phyloP scores from a whole-genome alignment of 2,113 vertebrate species.

The Andinoacara biseriatus region DNA sequence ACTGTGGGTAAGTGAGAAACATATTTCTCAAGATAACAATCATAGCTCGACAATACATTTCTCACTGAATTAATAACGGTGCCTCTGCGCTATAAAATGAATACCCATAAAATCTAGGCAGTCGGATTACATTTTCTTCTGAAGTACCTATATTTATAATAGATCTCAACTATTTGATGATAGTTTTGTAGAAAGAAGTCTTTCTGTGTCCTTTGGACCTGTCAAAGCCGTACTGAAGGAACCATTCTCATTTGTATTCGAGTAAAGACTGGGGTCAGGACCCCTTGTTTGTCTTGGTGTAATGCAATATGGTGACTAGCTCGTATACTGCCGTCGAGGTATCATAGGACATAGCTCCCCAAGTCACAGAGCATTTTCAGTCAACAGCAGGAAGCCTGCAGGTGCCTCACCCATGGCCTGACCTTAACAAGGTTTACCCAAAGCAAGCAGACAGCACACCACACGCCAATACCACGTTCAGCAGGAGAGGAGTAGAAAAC shows the following conservation, averaged over 20 bases:
- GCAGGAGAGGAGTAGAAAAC: constrained; percentile 38
- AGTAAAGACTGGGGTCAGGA: constrained; percentile 35
- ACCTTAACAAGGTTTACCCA: constrained; percentile 74
- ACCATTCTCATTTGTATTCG: constrained; percentile 62
- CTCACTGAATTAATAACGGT: background rate
- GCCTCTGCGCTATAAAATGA: background rate
- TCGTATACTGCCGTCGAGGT: constrained; percentile 42
- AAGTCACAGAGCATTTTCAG: constrained; percentile 61
- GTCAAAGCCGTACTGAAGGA: constrained; percentile 43
- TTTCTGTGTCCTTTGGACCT: constrained; percentile 6
- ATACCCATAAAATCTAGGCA: background rate
- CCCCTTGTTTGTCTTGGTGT: constrained; percentile 60
- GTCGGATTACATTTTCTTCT: background rate
- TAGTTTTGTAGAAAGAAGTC: background rate
- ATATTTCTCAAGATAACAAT: background rate
- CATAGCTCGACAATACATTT: background rate
- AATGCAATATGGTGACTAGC: constrained; percentile 64
- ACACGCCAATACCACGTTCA: constrained; percentile 44
- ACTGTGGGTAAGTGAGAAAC: background rate
- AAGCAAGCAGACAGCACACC: constrained; percentile 50
- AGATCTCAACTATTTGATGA: background rate
- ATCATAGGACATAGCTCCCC: constrained; percentile 45
- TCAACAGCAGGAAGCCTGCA: constrained; percentile 61
- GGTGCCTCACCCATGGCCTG: constrained; percentile 61
- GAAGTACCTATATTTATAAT: background rate